Percentiles rank a stretch among this genome's conserved stretches.
Conservation (phyloP, 1,140 invertebrate species). For the Amphibalanus amphitrite region DNA sequence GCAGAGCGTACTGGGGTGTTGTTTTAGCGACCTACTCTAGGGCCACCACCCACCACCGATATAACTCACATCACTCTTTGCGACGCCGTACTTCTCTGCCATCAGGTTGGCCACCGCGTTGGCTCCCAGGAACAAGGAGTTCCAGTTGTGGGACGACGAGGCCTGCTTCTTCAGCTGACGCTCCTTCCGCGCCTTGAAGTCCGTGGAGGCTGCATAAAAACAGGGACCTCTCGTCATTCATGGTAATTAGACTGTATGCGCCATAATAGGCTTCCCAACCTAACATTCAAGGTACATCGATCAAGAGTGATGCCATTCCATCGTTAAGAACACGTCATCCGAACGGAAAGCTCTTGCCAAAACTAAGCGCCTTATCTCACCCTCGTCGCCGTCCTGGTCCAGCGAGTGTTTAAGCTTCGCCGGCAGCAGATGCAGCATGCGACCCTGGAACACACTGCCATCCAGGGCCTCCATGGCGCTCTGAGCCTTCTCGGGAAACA, state of each 20-base stretch:
- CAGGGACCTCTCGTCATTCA: no score
- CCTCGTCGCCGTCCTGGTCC: constrained; percentile 31
- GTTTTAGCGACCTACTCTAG: no score
- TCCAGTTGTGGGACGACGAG: constrained; percentile 81
- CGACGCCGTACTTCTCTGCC: constrained; percentile 63
- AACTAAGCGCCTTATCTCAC: constrained; percentile 16
- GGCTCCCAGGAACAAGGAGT: constrained; percentile 80
- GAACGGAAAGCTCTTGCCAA: no score
- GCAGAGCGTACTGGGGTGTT: no score
- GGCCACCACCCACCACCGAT: not conserved
- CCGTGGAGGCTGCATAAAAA: constrained; percentile 15
- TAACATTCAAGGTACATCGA: no score
- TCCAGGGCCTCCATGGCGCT: constrained; percentile 74
- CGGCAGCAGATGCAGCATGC: constrained; percentile 84
- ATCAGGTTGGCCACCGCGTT: constrained; percentile 88
- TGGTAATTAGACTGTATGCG: no score
- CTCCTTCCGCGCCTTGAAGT: constrained; percentile 73
- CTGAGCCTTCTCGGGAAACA: constrained; percentile 90
- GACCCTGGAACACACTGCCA: constrained; percentile 70
- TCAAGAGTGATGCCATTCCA: no score
- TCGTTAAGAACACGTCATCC: no score
- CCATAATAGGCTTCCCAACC: no score
- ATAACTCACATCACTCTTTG: constrained; percentile 56
- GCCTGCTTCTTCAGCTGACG: constrained; percentile 57
- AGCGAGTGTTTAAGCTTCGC: constrained; percentile 48